Evolutionary conservation across 2,797 vertebrate species (phyloP).

Genomic region (Sebastes diploproa): DNA sequence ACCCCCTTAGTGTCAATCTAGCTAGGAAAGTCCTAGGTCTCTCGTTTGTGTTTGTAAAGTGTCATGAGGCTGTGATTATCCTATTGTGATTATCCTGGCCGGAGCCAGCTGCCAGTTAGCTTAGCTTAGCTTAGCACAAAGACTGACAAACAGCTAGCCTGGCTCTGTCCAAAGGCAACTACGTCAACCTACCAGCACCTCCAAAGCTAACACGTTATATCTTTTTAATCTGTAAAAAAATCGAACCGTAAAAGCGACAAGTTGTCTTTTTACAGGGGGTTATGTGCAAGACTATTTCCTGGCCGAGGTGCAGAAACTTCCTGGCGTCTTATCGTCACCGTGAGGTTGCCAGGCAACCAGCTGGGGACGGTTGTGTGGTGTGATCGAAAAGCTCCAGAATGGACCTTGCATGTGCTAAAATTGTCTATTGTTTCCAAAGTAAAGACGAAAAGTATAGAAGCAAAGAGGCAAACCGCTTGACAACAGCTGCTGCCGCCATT

Average conservation of each 20-base stretch:
- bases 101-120: too few species aligned
- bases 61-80: too few species aligned
- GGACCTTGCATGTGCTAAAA: background rate
- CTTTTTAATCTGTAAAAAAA: background rate
- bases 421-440: background rate
- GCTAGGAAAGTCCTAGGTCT: too few species aligned
- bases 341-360: slow-evolving; percentile 4
- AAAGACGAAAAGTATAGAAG: too few species aligned
- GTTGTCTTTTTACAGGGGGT: background rate
- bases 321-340: background rate
- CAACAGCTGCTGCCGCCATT: too few species aligned
- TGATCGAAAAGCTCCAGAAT: background rate
- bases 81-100: too few species aligned
- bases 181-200: background rate
- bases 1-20: too few species aligned
- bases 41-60: too few species aligned
- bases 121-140: background rate
- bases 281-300: background rate
- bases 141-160: background rate
- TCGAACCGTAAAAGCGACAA: fast-evolving
- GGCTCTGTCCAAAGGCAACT: background rate
- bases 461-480: too few species aligned
- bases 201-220: background rate
- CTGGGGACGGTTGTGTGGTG: background rate
- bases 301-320: background rate